Conservation (phyloP, 1,140 invertebrate species). For the Eriocheir sinensis region DNA sequence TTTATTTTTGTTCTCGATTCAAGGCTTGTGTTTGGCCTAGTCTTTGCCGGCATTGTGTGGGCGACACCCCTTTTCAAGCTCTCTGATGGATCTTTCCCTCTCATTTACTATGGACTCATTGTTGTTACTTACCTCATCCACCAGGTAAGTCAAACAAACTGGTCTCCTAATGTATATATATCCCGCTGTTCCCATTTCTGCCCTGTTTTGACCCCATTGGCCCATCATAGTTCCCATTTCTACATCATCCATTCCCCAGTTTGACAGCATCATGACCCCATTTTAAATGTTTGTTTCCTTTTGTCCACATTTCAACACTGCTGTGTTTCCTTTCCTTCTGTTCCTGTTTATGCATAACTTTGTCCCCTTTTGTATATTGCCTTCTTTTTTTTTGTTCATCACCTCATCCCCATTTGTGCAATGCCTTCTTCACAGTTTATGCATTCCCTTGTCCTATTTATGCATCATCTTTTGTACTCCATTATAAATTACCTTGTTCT, state of each 20-base stretch:
- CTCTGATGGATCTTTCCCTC: conserved; percentile 86
- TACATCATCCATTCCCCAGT: background rate
- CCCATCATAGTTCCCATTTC: background rate
- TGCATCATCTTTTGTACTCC: too few species aligned
- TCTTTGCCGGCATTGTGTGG: conserved; percentile 92
- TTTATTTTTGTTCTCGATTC: too few species aligned
- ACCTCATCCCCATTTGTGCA: too few species aligned
- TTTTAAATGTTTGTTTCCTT: conserved; percentile 8
- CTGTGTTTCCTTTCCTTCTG: too few species aligned
- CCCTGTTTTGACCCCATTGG: background rate
- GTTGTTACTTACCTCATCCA: conserved; percentile 92
- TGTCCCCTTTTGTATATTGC: too few species aligned
- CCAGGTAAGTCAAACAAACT: conserved; percentile 87
- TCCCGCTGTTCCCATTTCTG: background rate
- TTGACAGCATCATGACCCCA: background rate
- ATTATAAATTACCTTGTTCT: background rate
- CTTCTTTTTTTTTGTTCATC: too few species aligned
- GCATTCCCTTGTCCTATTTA: too few species aligned
- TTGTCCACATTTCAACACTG: too few species aligned
- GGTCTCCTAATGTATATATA: background rate
- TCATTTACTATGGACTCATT: conserved; percentile 91
- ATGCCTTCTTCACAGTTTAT: too few species aligned
- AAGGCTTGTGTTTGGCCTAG: conserved; percentile 91
- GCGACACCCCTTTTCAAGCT: conserved; percentile 89
- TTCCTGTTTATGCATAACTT: too few species aligned